phyloP scores from a whole-genome alignment of 1,140 invertebrate species.

The Laodelphax striatellus region DNA sequence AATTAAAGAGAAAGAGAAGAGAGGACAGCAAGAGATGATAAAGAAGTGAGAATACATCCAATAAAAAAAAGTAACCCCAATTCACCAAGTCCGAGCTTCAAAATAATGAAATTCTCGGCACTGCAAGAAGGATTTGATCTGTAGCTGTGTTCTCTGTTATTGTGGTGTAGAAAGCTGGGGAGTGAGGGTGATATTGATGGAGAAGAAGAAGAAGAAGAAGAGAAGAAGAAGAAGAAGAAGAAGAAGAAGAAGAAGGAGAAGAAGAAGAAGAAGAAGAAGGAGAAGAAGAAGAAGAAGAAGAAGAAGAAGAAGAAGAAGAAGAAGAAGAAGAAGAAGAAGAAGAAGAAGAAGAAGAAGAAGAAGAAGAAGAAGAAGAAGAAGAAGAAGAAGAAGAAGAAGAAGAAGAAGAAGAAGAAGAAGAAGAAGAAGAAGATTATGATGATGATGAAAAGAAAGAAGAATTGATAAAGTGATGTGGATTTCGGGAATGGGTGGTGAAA shows the following conservation, averaged over 20 bases:
- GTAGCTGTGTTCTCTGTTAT: no score
- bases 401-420: background rate
- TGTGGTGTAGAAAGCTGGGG: no score
- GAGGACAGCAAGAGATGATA: background rate
- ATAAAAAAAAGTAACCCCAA: no score
- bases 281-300: background rate
- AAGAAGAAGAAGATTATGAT: background rate
- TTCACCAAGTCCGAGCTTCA: no score
- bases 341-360: constrained; percentile 5
- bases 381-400: background rate
- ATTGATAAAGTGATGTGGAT: no score
- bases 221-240: background rate
- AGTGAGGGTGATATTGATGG: background rate
- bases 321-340: background rate
- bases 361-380: background rate
- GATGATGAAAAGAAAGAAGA: background rate
- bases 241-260: background rate
- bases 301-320: no score
- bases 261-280: background rate
- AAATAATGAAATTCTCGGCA: no score
- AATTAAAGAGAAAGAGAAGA: background rate
- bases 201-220: constrained; percentile 6
- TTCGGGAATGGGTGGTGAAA: no score
- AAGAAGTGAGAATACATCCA: no score
- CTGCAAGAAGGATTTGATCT: no score